A percentile compares a stretch with the other conserved stretches of the same genome.
phyloP scores from a whole-genome alignment of 2,888 invertebrate genomes.

The Cephus rjabovi region DNA sequence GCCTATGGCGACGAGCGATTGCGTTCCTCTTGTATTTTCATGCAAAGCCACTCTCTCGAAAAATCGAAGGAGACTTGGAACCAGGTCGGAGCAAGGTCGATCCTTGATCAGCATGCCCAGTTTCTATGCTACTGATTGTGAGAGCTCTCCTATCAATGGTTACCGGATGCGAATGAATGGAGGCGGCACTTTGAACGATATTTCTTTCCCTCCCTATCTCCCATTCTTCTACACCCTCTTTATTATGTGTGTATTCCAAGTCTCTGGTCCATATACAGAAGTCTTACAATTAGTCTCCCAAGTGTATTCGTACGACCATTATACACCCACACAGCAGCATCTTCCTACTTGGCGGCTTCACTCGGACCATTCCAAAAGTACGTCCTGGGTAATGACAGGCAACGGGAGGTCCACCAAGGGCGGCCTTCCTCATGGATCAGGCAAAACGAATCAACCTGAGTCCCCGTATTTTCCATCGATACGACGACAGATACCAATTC shows the following conservation, averaged over 20 bases:
- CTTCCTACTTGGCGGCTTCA: slow-evolving; percentile 11
- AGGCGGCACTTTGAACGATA: slow-evolving; percentile 44
- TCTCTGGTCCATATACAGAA: not conserved
- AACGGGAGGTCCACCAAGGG: slow-evolving; percentile 49
- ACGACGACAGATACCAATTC: not conserved
- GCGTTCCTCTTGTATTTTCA: not conserved
- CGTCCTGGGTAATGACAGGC: slow-evolving; percentile 43
- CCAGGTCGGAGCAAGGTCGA: not conserved
- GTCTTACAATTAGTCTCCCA: not conserved
- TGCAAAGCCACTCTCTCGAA: not conserved
- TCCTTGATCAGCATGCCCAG: slow-evolving; percentile 33
- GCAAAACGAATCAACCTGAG: slow-evolving; percentile 47
- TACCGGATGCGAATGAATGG: slow-evolving; percentile 51
- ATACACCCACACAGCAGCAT: not conserved
- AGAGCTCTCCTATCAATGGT: slow-evolving; percentile 40
- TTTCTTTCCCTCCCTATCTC: slow-evolving; percentile 18
- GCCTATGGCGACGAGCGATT: not conserved
- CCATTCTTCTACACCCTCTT: slow-evolving; percentile 13
- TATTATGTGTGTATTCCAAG: slow-evolving; percentile 11
- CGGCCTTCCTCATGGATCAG: slow-evolving; percentile 38
- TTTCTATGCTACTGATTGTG: slow-evolving; percentile 5
- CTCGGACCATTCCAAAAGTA: slow-evolving; percentile 43
- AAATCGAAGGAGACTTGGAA: not conserved
- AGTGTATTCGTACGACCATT: not conserved
- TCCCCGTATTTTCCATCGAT: slow-evolving; percentile 2